phyloP scores from a whole-genome alignment of 1,140 invertebrate species.

The Spodoptera frugiperda region DNA sequence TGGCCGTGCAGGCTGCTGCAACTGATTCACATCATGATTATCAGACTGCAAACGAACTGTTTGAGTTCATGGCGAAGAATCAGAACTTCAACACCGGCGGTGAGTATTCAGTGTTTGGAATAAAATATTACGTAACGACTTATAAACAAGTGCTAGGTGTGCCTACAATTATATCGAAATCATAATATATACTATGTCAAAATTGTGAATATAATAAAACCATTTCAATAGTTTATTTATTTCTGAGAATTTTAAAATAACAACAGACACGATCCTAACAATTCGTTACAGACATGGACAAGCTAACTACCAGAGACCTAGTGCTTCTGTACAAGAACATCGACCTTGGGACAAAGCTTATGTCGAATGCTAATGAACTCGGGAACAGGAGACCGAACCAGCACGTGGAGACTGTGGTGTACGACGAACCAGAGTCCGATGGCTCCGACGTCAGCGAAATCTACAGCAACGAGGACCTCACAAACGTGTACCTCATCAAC shows the following conservation, averaged over 20 bases:
- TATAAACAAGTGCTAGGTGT: too few relatives aligned
- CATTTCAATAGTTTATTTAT: too few relatives aligned
- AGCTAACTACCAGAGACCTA: constrained; percentile 67
- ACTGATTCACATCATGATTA: constrained; percentile 58
- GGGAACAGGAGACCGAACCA: constrained; percentile 67
- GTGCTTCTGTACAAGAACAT: constrained; percentile 78
- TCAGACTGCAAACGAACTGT: constrained; percentile 67
- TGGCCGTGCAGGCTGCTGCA: neutral
- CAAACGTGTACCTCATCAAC: constrained; percentile 67
- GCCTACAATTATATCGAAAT: too few relatives aligned
- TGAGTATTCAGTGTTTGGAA: constrained; percentile 46
- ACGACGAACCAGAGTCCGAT: constrained; percentile 73
- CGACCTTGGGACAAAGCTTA: constrained; percentile 65
- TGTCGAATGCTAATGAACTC: constrained; percentile 52
- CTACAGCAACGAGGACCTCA: constrained; percentile 69
- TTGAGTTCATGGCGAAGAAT: constrained; percentile 66
- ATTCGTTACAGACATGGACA: constrained; percentile 56
- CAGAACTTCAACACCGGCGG: constrained; percentile 53
- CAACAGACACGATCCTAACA: neutral
- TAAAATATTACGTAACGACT: too few relatives aligned
- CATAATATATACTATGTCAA: too few relatives aligned
- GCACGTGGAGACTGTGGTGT: constrained; percentile 74
- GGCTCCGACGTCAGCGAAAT: constrained; percentile 72
- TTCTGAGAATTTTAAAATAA: too few relatives aligned
- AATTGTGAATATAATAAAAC: too few relatives aligned